These are phyloP conservation scores for Thereva unica DNA, from an alignment of 2,888 invertebrate genomes.

Conservation along the genomic window DNA sequence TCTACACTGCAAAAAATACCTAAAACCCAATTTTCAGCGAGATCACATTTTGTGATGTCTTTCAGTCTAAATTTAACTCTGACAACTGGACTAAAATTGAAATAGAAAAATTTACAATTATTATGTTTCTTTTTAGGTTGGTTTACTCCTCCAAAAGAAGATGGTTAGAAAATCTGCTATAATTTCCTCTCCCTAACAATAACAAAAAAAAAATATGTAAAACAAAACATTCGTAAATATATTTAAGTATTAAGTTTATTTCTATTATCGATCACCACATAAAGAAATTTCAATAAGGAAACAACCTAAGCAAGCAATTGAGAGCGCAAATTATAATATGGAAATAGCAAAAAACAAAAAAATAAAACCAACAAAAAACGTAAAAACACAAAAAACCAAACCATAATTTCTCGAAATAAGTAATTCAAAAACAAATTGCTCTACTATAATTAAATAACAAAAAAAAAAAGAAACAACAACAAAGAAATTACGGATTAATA, in stretches of 20 bases:
- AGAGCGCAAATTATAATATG: background rate
- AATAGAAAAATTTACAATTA: background rate
- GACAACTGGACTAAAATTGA: too few relatives aligned
- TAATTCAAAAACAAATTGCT: background rate
- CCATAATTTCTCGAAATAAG: conserved; percentile 14
- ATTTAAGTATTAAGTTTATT: conserved; percentile 40
- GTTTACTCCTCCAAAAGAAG: conserved; percentile 90
- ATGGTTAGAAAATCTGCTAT: conserved; percentile 68
- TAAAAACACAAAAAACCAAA: background rate
- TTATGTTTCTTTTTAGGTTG: conserved; percentile 67
- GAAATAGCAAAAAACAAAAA: conserved; percentile 18
- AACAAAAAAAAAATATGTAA: conserved; percentile 27
- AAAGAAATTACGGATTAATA: too few relatives aligned
- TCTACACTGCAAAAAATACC: too few relatives aligned
- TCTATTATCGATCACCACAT: conserved; percentile 36
- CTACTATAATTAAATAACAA: too few relatives aligned
- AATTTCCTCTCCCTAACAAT: conserved; percentile 15
- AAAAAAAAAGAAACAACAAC: too few relatives aligned
- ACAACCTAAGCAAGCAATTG: background rate
- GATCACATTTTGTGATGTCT: too few relatives aligned
- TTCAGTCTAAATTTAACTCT: too few relatives aligned
- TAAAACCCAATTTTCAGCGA: too few relatives aligned
- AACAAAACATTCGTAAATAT: conserved; percentile 40
- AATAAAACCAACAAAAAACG: background rate
- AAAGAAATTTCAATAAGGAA: conserved; percentile 10